Evolutionary conservation across 2,888 invertebrate species (phyloP).

Genomic region (Leptinotarsa haldemani): DNA sequence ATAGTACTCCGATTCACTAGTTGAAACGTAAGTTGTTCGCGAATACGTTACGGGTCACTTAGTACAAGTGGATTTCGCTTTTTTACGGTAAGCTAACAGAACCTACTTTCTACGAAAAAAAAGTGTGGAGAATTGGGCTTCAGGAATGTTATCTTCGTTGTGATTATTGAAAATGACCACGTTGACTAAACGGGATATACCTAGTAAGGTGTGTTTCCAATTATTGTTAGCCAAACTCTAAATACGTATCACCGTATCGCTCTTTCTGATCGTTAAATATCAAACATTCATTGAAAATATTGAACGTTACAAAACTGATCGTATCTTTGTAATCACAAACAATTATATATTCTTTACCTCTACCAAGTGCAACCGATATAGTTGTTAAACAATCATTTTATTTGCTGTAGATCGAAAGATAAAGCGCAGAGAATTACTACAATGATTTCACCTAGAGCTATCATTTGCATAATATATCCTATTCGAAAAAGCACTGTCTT

Average conservation of each 20-base stretch:
- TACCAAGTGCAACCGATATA: slow-evolving; percentile 38
- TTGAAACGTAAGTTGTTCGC: too few species aligned
- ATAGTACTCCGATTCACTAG: too few species aligned
- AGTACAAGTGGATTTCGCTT: too few species aligned
- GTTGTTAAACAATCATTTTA: slow-evolving; percentile 42
- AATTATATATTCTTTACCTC: slow-evolving; percentile 32
- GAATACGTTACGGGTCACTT: too few species aligned
- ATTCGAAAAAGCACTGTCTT: slow-evolving; percentile 18
- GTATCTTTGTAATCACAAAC: slow-evolving; percentile 35
- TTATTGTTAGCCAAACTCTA: not conserved
- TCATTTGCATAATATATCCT: slow-evolving; percentile 33
- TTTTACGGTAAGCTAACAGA: too few species aligned
- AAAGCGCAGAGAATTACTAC: slow-evolving; percentile 29
- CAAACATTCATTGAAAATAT: slow-evolving; percentile 14
- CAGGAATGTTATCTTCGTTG: too few species aligned
- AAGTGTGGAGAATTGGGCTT: too few species aligned
- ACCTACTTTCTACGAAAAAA: too few species aligned
- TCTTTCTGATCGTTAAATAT: slow-evolving; percentile 16
- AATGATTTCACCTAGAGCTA: slow-evolving; percentile 28
- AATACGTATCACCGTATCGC: slow-evolving; percentile 10
- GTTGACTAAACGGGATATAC: not conserved
- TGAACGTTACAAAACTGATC: slow-evolving; percentile 30
- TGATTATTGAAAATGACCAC: not conserved
- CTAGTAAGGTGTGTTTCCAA: slow-evolving; percentile 7
- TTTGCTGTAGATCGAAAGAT: slow-evolving; percentile 37